Evolutionary conservation across 2,888 invertebrate genomes (phyloP), one percentile per base, ranked within the genome.

Genomic region (Sarcophaga subvicina): DNA sequence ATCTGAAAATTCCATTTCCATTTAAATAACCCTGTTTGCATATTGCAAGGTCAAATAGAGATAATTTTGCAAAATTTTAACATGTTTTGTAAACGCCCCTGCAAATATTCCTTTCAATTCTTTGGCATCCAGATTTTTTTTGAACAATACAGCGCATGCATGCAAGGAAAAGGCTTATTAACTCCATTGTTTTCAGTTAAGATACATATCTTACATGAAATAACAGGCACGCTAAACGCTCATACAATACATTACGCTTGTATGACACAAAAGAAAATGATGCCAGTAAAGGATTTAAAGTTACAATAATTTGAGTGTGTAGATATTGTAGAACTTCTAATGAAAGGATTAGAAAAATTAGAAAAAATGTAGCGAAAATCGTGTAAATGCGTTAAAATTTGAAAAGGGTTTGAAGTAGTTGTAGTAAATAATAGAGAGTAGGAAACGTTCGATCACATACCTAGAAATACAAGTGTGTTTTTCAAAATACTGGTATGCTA

Each of bases 11-110:
- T 75, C 49, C 47, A 67, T 59, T 59, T 25, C 17, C 14, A 37
- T 10, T 37, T 14, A 62, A 78, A 69, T 60, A 25, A 59, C 22
- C 66, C 17, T 80, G 22, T 25, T 59, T 8, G 27, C 64, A 22
- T 14, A 70, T n/a, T 27, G 10, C 75, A 82, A 82, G 81, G 81
- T 76, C 76, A 64, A 63, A 37, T 37, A 37, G 17, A 37, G n/a
- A 54, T 75, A 76, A 64, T 82, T 76, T 79, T 76, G 10, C 69
- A 63, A 70, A 82, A 76, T 70, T 82, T 76, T 47, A 59, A 70
- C 70, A 82, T 70, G 70, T 82, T 82, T 82, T 54, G 81, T 82
- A 45, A 82, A 82, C 81, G 76, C 81, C 81, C 81, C 70, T 64
- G 62, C 70, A 82, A 80, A 73, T 80, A 69, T 63, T 27, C 67